A percentile compares a stretch with the other conserved stretches of the same genome.
These are phyloP conservation scores for Ferrisia virgata DNA, from an alignment of 2,888 invertebrate genomes.

Conservation along the genomic window DNA sequence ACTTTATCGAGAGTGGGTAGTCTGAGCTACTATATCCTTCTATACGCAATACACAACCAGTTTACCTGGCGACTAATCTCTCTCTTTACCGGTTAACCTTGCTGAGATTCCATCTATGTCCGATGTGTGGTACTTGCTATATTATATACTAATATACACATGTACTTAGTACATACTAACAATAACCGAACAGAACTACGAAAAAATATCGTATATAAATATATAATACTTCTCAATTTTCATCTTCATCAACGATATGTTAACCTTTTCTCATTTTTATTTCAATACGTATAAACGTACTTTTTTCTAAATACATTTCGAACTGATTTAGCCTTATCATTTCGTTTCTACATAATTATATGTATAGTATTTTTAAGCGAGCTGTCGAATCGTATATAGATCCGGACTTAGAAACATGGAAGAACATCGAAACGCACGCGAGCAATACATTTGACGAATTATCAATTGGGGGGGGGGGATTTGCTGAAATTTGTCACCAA, in stretches of 20 bases:
- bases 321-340: too few species aligned
- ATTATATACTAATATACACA: too few species aligned
- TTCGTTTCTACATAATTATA: too few species aligned
- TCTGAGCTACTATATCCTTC: slow-evolving; percentile 38
- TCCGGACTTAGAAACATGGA: too few species aligned
- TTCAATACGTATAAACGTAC: background rate
- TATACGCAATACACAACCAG: slow-evolving; percentile 42
- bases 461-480: too few species aligned
- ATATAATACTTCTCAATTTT: background rate
- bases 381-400: too few species aligned
- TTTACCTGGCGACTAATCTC: slow-evolving; percentile 41
- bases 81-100: slow-evolving; percentile 41
- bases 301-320: background rate
- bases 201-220: background rate
- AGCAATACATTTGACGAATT: too few species aligned
- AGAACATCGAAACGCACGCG: too few species aligned
- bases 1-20: slow-evolving; percentile 44
- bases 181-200: background rate
- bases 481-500: too few species aligned
- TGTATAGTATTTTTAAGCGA: too few species aligned
- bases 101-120: slow-evolving; percentile 33
- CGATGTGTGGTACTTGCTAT: background rate
- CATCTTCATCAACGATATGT: background rate
- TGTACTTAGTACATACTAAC: too few species aligned
- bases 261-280: background rate